A percentile compares a stretch with the other conserved stretches of the same genome.
Evolutionary conservation across 2,888 invertebrate genomes (phyloP).

Genomic region (Oegoconia quadripuncta): DNA sequence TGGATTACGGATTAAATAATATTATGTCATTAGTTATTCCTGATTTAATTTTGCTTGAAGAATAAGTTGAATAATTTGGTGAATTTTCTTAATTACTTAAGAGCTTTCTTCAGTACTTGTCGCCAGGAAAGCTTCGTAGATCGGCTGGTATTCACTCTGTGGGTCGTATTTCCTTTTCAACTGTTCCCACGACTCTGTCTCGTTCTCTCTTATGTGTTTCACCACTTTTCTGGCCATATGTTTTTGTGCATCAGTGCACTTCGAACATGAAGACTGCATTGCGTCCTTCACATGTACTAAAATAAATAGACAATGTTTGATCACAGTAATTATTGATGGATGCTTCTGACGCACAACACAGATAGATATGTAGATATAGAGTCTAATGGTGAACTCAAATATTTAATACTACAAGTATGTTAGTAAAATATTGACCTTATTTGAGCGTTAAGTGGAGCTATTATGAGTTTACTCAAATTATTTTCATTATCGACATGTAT

Average conservation of each 20-base stretch:
- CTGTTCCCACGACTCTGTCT: slow-evolving; percentile 81
- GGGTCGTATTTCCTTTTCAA: slow-evolving; percentile 85
- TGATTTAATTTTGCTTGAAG: too few species aligned
- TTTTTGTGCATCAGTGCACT: slow-evolving; percentile 84
- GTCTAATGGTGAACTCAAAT: too few species aligned
- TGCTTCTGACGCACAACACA: too few species aligned
- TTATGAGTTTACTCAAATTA: too few species aligned
- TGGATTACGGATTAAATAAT: too few species aligned
- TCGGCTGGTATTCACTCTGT: slow-evolving; percentile 78
- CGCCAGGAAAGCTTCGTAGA: slow-evolving; percentile 74
- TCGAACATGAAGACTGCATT: slow-evolving; percentile 81
- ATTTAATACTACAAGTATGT: too few species aligned
- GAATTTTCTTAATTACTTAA: too few species aligned
- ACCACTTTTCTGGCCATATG: slow-evolving; percentile 82
- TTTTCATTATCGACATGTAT: too few species aligned
- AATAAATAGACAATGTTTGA: slow-evolving; percentile 26
- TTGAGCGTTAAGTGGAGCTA: too few species aligned
- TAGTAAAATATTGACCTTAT: too few species aligned
- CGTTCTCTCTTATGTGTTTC: slow-evolving; percentile 81
- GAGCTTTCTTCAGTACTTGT: slow-evolving; percentile 29
- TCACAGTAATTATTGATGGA: not conserved
- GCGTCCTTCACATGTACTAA: slow-evolving; percentile 83
- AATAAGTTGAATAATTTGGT: too few species aligned
- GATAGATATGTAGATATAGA: too few species aligned
- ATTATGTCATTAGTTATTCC: not conserved